These are phyloP conservation scores for Aspiorhynchus laticeps DNA, from an alignment of 2,113 vertebrate genomes.

Conservation along the genomic window DNA sequence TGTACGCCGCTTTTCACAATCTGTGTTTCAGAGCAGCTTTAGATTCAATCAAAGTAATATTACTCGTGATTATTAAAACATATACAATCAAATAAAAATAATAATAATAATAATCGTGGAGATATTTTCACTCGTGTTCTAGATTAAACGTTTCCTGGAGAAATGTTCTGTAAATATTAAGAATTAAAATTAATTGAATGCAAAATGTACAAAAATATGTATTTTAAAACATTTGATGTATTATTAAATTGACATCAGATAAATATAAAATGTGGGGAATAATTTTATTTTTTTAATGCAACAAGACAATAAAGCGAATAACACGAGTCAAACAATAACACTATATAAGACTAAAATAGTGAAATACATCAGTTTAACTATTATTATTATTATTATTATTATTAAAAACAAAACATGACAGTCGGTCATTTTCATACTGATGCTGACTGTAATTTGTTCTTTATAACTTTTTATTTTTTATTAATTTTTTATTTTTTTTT, in stretches of 20 bases:
- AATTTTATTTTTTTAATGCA: not conserved
- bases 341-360: not conserved
- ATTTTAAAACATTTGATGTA: not conserved
- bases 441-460: not conserved
- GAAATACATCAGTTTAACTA: no score
- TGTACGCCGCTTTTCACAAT: not conserved
- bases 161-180: not conserved
- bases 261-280: no score
- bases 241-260: not conserved
- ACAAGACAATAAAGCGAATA: not conserved
- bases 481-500: no score
- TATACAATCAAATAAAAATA: not conserved
- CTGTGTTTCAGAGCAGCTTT: not conserved
- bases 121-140: not conserved
- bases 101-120: not conserved
- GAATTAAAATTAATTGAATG: not conserved
- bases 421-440: not conserved
- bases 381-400: not conserved
- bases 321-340: not conserved
- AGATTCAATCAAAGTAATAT: not conserved
- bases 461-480: no score
- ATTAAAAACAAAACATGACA: not conserved
- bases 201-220: not conserved
- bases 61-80: not conserved
- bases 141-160: not conserved